Percentiles rank a stretch among this genome's conserved stretches.
phyloP scores from a whole-genome alignment of 1,140 invertebrate genomes.

The Mercenaria mercenaria region DNA sequence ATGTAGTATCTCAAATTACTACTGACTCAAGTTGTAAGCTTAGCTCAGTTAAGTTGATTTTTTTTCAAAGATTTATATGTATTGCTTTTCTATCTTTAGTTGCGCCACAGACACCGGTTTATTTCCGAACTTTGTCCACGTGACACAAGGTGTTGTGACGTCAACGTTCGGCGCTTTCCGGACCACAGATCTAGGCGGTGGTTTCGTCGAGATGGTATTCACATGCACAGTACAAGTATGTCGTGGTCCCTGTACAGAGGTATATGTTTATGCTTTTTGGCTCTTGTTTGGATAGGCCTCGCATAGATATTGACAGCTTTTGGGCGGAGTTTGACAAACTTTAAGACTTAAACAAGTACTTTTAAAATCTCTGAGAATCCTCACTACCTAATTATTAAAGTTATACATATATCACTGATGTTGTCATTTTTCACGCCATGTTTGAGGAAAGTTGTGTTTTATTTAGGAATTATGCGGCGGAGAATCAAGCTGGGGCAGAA shows the following conservation, averaged over 20 bases:
- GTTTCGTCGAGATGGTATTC: slow-evolving; percentile 41
- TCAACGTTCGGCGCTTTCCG: slow-evolving; percentile 54
- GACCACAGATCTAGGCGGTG: slow-evolving; percentile 44
- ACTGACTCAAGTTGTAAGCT: too few species aligned
- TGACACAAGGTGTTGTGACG: slow-evolving; percentile 45
- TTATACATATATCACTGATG: not conserved
- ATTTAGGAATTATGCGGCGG: not conserved
- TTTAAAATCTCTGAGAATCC: too few species aligned
- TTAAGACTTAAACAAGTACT: too few species aligned
- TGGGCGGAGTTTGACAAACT: too few species aligned
- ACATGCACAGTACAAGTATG: slow-evolving; percentile 45
- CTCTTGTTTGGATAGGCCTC: too few species aligned
- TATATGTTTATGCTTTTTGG: too few species aligned
- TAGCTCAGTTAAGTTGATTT: too few species aligned
- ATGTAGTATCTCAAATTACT: too few species aligned
- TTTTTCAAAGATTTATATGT: not conserved
- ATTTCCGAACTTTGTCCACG: slow-evolving; percentile 30
- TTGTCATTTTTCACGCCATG: not conserved
- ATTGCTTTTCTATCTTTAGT: not conserved
- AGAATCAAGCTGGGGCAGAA: not conserved
- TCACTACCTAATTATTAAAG: too few species aligned
- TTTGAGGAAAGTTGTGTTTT: too few species aligned
- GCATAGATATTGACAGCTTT: too few species aligned
- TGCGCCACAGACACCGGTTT: slow-evolving; percentile 22
- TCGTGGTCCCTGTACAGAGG: slow-evolving; percentile 19